A percentile compares a stretch with the other conserved stretches of the same genome.
phyloP scores from a whole-genome alignment of 2,888 invertebrate species.

The Clunio marinus region DNA sequence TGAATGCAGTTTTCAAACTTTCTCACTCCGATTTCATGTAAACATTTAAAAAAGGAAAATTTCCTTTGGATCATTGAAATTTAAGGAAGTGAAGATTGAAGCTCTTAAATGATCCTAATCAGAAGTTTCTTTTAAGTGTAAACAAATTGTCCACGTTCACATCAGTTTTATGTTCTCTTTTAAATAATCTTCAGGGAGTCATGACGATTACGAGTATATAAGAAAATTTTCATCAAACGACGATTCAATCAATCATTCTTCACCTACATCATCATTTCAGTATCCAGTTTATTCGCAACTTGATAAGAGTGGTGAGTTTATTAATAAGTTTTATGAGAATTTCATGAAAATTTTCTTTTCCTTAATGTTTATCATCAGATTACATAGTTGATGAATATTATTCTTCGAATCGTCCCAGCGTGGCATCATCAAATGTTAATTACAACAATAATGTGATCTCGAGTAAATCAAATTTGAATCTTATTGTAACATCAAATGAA shows the following conservation, averaged over 20 bases:
- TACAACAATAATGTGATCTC: constrained; percentile 37
- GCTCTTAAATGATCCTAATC: constrained; percentile 26
- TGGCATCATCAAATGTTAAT: constrained; percentile 23
- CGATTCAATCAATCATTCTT: constrained; percentile 34
- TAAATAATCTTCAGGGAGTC: constrained; percentile 21
- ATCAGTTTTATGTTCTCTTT: too few relatives aligned
- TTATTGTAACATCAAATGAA: constrained; percentile 20
- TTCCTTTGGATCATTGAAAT: background rate
- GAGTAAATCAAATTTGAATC: constrained; percentile 11
- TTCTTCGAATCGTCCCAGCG: constrained; percentile 1
- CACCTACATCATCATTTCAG: constrained; percentile 31
- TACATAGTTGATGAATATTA: constrained; percentile 25
- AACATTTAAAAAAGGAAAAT: background rate
- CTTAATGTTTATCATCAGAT: background rate
- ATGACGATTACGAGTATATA: constrained; percentile 37
- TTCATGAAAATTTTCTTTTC: background rate
- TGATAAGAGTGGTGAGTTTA: constrained; percentile 31
- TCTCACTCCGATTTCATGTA: background rate
- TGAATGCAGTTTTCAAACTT: constrained; percentile 2
- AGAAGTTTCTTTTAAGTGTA: constrained; percentile 3
- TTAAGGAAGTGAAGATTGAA: background rate
- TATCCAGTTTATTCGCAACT: constrained; percentile 37
- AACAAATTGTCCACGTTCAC: background rate
- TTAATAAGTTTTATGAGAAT: background rate
- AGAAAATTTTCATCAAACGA: constrained; percentile 39